These are phyloP conservation scores for Melipona bicolor DNA, from an alignment of 2,888 invertebrate species.

Conservation along the genomic window DNA sequence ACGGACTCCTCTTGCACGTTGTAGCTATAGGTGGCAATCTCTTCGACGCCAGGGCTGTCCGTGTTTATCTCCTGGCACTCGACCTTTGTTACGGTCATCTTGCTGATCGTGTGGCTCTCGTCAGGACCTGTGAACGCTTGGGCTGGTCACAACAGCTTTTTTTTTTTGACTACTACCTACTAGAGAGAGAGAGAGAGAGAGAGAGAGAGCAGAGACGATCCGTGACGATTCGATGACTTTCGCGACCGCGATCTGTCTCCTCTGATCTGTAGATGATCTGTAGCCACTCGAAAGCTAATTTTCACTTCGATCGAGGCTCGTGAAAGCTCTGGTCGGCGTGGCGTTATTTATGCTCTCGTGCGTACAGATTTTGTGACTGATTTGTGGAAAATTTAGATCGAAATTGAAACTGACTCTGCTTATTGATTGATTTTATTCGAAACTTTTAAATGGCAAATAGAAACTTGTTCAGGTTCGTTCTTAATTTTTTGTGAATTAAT, in stretches of 20 bases:
- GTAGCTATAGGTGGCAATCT: conserved; percentile 87
- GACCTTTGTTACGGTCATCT: conserved; percentile 87
- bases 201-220: conserved; percentile 19
- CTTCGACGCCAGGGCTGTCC: conserved; percentile 86
- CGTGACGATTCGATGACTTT: conserved; percentile 10
- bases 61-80: conserved; percentile 86
- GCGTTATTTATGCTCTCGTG: conserved; percentile 45
- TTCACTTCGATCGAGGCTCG: conserved; percentile 38
- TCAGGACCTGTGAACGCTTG: conserved; percentile 86
- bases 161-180: conserved; percentile 32
- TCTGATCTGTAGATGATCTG: conserved; percentile 5
- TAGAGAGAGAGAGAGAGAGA: background rate
- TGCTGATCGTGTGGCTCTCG: conserved; percentile 88
- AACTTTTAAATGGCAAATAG: background rate
- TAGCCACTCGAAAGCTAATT: conserved; percentile 44
- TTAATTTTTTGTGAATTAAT: background rate
- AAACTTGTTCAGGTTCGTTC: background rate
- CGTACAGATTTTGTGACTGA: conserved; percentile 14
- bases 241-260: background rate
- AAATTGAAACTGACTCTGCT: background rate
- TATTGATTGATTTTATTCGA: background rate
- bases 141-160: conserved; percentile 66
- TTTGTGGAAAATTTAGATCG: background rate
- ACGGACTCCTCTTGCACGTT: conserved; percentile 85
- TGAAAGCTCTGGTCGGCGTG: conserved; percentile 53